phyloP scores from a whole-genome alignment of 2,797 vertebrate genomes.

The Lacerta bilineata region DNA sequence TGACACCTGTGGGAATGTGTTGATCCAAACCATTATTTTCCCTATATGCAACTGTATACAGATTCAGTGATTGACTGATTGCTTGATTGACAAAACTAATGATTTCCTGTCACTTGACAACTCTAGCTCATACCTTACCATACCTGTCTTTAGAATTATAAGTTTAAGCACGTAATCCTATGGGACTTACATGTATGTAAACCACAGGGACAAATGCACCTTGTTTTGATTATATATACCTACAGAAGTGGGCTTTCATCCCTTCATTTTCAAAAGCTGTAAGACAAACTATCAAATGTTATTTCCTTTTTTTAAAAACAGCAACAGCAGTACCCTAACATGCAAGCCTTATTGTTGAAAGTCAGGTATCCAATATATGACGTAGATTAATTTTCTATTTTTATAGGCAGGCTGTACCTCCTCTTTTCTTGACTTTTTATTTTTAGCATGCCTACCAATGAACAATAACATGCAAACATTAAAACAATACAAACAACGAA shows the following conservation, averaged over 20 bases:
- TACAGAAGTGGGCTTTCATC: neutral
- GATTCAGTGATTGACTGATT: neutral
- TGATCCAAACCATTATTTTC: neutral
- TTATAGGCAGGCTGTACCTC: neutral
- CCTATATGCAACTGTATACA: neutral
- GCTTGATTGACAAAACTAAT: neutral
- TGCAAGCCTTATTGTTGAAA: neutral
- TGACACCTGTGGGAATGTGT: no score
- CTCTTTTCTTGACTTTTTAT: slow-evolving; percentile 1
- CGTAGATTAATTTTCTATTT: neutral
- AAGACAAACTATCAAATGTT: neutral
- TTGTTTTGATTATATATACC: neutral
- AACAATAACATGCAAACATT: slow-evolving; percentile 19
- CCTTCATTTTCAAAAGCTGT: neutral
- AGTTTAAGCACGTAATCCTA: neutral
- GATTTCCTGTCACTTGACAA: neutral
- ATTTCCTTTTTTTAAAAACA: neutral
- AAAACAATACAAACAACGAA: slow-evolving; percentile 10
- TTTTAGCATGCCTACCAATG: neutral
- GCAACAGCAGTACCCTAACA: neutral
- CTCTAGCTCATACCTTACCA: neutral
- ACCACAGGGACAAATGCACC: neutral
- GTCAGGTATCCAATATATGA: neutral
- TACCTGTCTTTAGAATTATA: neutral
- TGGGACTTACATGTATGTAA: neutral